A percentile compares a stretch with the other conserved stretches of the same genome.
Conservation (phyloP, 2,113 vertebrate genomes). For the Cacatua alba region DNA sequence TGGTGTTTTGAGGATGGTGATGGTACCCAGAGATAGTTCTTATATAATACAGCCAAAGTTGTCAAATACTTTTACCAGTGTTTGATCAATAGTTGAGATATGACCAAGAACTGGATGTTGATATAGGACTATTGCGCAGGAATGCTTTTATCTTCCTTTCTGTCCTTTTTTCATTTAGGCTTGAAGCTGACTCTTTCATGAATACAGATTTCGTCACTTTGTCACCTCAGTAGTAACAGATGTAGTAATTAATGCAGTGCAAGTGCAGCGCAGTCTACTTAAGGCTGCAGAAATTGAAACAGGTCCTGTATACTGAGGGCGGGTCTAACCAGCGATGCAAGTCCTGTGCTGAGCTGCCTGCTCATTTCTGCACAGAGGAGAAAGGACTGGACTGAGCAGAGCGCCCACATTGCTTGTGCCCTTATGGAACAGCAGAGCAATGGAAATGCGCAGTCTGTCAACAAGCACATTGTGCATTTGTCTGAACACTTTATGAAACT, state of each 20-base stretch:
- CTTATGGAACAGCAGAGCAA: background rate
- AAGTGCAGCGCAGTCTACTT: background rate
- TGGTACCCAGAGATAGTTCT: background rate
- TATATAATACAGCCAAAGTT: background rate
- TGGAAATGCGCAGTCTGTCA: background rate
- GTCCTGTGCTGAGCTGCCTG: background rate
- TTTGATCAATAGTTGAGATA: background rate
- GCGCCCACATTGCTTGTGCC: background rate
- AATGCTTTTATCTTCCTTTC: slow-evolving; percentile 22
- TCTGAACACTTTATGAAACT: background rate
- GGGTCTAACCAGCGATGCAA: background rate
- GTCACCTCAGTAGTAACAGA: background rate
- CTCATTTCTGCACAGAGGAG: background rate
- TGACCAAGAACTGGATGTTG: background rate
- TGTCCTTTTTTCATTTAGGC: background rate
- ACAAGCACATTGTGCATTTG: accelerated
- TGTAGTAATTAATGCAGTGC: background rate
- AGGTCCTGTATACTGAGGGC: background rate
- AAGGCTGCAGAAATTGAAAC: background rate
- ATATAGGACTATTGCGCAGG: background rate
- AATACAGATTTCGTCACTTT: background rate
- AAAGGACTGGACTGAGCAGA: background rate
- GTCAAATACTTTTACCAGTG: background rate
- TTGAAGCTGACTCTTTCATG: background rate
- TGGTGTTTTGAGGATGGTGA: background rate